These are phyloP conservation scores for Drosophila bunnanda DNA, from an alignment of 2,888 invertebrate genomes.

Conservation along the genomic window DNA sequence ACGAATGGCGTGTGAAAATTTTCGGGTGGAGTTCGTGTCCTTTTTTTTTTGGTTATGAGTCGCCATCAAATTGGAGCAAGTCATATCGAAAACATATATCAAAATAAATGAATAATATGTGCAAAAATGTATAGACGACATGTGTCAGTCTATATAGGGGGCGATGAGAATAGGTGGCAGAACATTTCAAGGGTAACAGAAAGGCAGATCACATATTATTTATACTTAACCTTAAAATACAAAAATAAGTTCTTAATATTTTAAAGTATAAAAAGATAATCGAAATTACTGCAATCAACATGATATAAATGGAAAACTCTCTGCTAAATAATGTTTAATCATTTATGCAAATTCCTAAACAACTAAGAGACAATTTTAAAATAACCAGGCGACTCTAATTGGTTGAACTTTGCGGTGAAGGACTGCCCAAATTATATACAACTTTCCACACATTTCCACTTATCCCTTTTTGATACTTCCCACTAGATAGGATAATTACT, in stretches of 20 bases:
- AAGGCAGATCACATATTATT: not conserved
- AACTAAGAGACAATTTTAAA: not conserved
- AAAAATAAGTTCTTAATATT: not conserved
- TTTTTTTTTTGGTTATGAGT: constrained; percentile 12
- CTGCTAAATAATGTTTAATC: not conserved
- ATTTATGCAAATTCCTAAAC: not conserved
- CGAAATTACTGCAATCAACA: not conserved
- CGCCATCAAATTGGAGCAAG: constrained; percentile 30
- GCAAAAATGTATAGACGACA: constrained; percentile 14
- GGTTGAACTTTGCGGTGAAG: not conserved
- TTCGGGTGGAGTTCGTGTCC: constrained; percentile 12
- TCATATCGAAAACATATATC: constrained; percentile 33
- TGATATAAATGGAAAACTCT: too few relatives aligned
- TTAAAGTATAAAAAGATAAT: not conserved
- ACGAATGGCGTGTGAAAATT: constrained; percentile 79
- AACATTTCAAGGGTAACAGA: not conserved
- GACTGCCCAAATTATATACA: constrained; percentile 4
- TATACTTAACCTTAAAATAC: not conserved
- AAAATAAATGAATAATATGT: constrained; percentile 23
- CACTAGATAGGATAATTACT: constrained; percentile 27
- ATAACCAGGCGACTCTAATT: not conserved
- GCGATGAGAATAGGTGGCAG: not conserved
- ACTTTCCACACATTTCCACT: constrained; percentile 9
- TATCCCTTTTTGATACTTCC: constrained; percentile 13
- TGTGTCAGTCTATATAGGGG: not conserved